These are phyloP conservation scores for Agrochola lychnidis DNA, from an alignment of 2,888 invertebrate genomes.

Conservation along the genomic window DNA sequence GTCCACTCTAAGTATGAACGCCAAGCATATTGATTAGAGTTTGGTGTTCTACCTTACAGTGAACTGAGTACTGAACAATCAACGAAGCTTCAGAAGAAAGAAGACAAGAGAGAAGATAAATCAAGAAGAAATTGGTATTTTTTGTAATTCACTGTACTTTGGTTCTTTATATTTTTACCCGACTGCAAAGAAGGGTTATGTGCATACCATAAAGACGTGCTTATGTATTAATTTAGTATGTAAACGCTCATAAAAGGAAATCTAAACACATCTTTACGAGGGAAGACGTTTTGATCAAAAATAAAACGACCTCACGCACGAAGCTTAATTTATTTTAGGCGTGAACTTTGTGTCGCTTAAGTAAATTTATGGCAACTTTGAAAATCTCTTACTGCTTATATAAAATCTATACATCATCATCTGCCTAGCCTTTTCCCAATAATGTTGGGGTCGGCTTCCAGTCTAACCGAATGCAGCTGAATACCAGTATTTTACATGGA, in stretches of 20 bases:
- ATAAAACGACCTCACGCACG: conserved; percentile 16
- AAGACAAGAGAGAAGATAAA: conserved; percentile 16
- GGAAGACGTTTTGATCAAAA: conserved; percentile 20
- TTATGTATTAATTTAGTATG: conserved; percentile 13
- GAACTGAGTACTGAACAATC: conserved; percentile 91
- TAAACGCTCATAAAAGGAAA: conserved; percentile 12
- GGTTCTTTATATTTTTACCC: neutral
- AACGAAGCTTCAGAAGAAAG: conserved; percentile 41
- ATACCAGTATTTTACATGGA: no score
- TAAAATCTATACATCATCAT: conserved; percentile 39
- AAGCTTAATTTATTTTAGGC: conserved; percentile 37
- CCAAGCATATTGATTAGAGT: conserved; percentile 95
- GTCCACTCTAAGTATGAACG: conserved; percentile 98
- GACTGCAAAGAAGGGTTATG: conserved; percentile 3
- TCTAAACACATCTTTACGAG: conserved; percentile 7
- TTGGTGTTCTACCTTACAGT: conserved; percentile 99
- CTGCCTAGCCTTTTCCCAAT: no score
- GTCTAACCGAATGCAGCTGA: no score
- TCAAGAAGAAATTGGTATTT: neutral
- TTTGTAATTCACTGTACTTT: neutral
- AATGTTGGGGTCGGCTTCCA: no score
- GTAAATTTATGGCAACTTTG: conserved; percentile 29
- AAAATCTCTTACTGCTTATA: conserved; percentile 32
- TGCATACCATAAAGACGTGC: conserved; percentile 7
- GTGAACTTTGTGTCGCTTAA: conserved; percentile 20